Percentiles rank a stretch among this genome's conserved stretches.
These are phyloP conservation scores for Slavum lentiscoides DNA, from an alignment of 2,888 invertebrate genomes.

Conservation along the genomic window DNA sequence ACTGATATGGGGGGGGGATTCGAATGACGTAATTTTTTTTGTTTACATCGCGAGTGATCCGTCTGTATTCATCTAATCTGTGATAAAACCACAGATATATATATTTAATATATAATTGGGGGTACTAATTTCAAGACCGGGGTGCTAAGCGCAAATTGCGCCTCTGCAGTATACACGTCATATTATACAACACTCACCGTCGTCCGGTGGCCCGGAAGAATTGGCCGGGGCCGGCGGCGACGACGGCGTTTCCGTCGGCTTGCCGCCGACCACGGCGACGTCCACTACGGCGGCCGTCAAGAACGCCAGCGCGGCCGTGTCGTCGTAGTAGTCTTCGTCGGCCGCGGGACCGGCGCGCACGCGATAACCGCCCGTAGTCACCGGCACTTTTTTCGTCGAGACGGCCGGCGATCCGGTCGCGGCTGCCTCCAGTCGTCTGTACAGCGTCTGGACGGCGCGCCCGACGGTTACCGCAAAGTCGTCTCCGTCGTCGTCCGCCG, in stretches of 20 bases:
- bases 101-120: too few relatives aligned
- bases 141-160: too few relatives aligned
- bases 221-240: not conserved
- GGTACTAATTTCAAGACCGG: too few relatives aligned
- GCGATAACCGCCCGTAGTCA: not conserved
- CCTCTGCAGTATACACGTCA: too few relatives aligned
- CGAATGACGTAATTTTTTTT: too few relatives aligned
- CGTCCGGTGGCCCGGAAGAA: not conserved
- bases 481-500: not conserved
- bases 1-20: too few relatives aligned
- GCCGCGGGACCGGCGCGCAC: not conserved
- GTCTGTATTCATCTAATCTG: too few relatives aligned
- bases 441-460: conserved; percentile 17
- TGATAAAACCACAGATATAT: too few relatives aligned
- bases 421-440: conserved; percentile 7
- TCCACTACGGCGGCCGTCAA: conserved; percentile 19
- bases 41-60: too few relatives aligned
- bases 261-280: not conserved
- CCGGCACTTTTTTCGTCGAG: conserved; percentile 16
- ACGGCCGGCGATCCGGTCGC: not conserved
- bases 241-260: not conserved
- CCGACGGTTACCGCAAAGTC: not conserved
- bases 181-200: conserved; percentile 5
- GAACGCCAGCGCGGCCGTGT: conserved; percentile 30
- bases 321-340: conserved; percentile 20